Evolutionary conservation across 2,113 vertebrate species (phyloP).

Genomic region (Lycaon pictus): DNA sequence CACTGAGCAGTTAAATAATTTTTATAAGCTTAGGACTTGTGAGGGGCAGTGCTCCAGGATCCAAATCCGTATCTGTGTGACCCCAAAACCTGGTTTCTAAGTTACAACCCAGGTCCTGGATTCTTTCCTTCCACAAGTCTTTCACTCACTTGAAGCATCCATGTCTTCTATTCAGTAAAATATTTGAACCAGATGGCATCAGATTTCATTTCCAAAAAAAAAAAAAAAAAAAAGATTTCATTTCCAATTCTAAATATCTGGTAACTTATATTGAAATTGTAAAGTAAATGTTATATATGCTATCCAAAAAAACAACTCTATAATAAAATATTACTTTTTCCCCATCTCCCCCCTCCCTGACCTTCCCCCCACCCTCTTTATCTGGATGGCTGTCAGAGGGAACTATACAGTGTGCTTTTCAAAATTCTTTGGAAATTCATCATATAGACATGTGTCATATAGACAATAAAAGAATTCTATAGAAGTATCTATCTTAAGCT

Average conservation of each 20-base stretch:
- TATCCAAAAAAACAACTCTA: constrained; percentile 16
- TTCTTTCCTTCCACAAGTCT: not conserved
- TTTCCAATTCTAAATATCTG: constrained; percentile 8
- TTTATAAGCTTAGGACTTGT: not conserved
- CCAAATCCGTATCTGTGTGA: not conserved
- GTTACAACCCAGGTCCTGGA: not conserved
- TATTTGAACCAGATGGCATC: not conserved
- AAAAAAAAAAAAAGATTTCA: no score
- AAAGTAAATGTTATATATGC: not conserved
- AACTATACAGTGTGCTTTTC: not conserved
- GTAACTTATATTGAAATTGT: not conserved
- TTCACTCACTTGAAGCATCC: not conserved
- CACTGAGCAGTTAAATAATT: not conserved
- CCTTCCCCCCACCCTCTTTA: not conserved
- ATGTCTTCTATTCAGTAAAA: not conserved
- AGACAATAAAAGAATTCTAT: not conserved
- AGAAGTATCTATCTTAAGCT: not conserved
- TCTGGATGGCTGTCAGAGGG: not conserved
- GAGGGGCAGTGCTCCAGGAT: not conserved
- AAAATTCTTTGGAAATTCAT: not conserved
- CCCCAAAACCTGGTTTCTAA: not conserved
- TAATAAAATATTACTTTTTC: not conserved
- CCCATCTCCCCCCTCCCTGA: not conserved
- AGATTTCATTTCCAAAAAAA: constrained; percentile 8
- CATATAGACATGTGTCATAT: not conserved